These are phyloP conservation scores for Microctonus aethiopoides DNA, from an alignment of 2,888 invertebrate genomes.

Conservation along the genomic window DNA sequence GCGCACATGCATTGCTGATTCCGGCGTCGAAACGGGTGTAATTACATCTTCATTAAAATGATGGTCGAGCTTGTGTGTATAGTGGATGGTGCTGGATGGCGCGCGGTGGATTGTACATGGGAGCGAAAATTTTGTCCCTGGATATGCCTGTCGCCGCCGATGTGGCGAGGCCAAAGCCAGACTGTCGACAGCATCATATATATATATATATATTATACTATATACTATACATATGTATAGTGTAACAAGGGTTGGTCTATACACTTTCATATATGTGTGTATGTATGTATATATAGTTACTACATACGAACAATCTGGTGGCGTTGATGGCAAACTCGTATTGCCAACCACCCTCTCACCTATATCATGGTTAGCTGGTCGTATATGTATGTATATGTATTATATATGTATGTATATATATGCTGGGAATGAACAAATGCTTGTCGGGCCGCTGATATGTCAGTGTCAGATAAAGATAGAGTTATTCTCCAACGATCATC, in stretches of 20 bases:
- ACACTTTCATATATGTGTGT: not conserved
- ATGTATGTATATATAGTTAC: slow-evolving; percentile 9
- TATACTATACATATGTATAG: slow-evolving; percentile 3
- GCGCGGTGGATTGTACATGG: not conserved
- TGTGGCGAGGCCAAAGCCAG: slow-evolving; percentile 25
- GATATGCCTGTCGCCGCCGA: slow-evolving; percentile 22
- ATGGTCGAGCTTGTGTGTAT: slow-evolving; percentile 52
- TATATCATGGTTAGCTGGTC: slow-evolving; percentile 37
- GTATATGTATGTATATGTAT: no score
- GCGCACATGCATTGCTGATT: slow-evolving; percentile 54
- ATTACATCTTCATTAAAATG: slow-evolving; percentile 67
- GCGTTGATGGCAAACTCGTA: slow-evolving; percentile 24
- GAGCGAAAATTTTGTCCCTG: slow-evolving; percentile 16
- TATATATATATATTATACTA: slow-evolving; percentile 1
- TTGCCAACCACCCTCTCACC: slow-evolving; percentile 21
- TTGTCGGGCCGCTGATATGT: slow-evolving; percentile 18
- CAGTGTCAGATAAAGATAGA: slow-evolving; percentile 8
- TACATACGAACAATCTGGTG: slow-evolving; percentile 21
- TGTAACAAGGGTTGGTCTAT: slow-evolving; percentile 4
- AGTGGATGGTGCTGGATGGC: not conserved
- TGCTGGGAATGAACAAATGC: slow-evolving; percentile 23
- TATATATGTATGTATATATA: slow-evolving; percentile 34
- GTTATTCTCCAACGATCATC: not conserved
- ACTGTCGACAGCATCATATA: slow-evolving; percentile 16
- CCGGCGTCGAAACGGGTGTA: slow-evolving; percentile 60